Conservation (phyloP, 2,888 invertebrate species). For the Callinectes sapidus region DNA sequence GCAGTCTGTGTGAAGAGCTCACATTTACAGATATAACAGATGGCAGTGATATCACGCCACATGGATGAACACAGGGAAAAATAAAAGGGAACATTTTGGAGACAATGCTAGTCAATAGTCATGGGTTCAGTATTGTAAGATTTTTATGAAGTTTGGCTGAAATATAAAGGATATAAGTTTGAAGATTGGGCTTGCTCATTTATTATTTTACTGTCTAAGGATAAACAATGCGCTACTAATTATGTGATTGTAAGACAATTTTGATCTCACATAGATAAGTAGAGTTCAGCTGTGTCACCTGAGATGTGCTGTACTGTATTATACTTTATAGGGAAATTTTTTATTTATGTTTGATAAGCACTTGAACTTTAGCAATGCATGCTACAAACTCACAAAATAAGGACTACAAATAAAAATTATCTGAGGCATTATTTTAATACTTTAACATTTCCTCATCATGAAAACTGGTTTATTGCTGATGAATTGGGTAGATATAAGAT, state of each 20-base stretch:
- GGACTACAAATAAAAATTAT: neutral
- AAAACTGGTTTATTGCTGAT: neutral
- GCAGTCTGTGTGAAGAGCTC: no score
- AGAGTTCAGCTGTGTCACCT: neutral
- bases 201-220: neutral
- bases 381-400: neutral
- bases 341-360: neutral
- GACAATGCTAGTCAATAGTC: neutral
- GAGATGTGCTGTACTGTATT: neutral
- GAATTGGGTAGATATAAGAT: neutral
- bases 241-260: neutral
- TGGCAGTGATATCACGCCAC: no score
- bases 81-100: neutral
- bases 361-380: neutral
- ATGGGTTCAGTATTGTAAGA: neutral
- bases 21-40: no score
- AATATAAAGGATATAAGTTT: neutral
- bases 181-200: neutral
- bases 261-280: slow-evolving; percentile 13
- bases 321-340: neutral
- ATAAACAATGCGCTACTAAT: neutral
- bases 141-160: neutral
- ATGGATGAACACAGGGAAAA: neutral
- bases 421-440: neutral
- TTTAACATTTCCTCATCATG: neutral